Conservation (phyloP, 2,113 vertebrate genomes). For the Indri indri region DNA sequence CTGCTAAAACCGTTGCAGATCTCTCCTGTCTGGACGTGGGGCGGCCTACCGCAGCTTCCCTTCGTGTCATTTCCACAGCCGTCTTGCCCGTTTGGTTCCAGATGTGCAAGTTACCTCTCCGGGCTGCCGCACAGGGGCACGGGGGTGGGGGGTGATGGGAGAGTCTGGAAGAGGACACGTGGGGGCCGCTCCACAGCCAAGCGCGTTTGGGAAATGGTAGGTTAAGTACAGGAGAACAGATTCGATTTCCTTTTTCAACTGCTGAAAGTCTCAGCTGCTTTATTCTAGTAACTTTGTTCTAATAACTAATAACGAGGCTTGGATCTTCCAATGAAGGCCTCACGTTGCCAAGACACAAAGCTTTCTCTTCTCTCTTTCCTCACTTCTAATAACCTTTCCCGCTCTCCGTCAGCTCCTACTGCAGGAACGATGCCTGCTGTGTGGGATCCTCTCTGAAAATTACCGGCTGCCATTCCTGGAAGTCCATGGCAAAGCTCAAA, state of each 20-base stretch:
- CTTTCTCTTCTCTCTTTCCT: neutral
- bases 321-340: rapidly evolving
- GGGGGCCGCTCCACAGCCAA: too few relatives aligned
- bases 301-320: neutral
- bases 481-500: rapidly evolving
- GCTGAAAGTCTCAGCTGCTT: neutral
- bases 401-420: rapidly evolving
- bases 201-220: neutral
- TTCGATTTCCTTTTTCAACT: neutral
- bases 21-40: rapidly evolving
- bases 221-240: neutral
- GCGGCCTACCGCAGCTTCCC: neutral
- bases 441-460: neutral
- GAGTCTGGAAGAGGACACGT: rapidly evolving
- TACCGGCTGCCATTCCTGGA: rapidly evolving
- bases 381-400: neutral
- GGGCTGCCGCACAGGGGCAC: neutral
- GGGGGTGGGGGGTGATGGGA: rapidly evolving
- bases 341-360: rapidly evolving
- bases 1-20: rapidly evolving
- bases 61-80: neutral
- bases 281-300: neutral
- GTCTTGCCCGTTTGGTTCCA: neutral
- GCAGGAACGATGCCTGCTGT: rapidly evolving
- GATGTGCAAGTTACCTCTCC: rapidly evolving